Evolutionary conservation across 2,888 invertebrate species (phyloP).

Genomic region (Phyto melanocephala): DNA sequence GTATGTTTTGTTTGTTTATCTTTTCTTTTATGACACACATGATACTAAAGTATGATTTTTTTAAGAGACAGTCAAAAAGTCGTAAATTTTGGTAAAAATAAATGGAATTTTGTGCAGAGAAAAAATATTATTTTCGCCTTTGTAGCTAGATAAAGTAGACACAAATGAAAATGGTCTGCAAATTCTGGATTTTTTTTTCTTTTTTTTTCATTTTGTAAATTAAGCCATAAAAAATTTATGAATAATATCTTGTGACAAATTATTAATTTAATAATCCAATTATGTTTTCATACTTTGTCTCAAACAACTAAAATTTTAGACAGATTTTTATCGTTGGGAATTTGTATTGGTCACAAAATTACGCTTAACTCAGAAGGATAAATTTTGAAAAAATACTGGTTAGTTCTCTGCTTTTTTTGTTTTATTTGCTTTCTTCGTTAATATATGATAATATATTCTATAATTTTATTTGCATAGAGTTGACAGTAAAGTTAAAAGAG

Average conservation of each 20-base stretch:
- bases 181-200: neutral
- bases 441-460: neutral
- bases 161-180: neutral
- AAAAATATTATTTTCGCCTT: neutral
- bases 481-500: neutral
- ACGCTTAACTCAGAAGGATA: neutral
- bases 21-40: neutral
- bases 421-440: neutral
- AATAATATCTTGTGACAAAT: constrained; percentile 4
- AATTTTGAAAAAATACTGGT: neutral
- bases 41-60: neutral
- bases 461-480: neutral
- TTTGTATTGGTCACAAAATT: neutral
- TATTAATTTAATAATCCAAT: constrained; percentile 26
- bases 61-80: neutral
- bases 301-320: neutral
- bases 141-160: neutral
- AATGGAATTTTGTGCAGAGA: neutral
- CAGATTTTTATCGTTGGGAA: constrained; percentile 3
- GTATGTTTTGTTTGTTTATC: neutral
- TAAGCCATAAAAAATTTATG: neutral
- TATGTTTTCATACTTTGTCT: neutral
- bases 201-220: neutral
- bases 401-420: no score
- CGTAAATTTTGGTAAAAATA: neutral